Percentiles rank a stretch among this genome's conserved stretches.
Conservation (phyloP, 2,888 invertebrate genomes). For the Tipula helvola region DNA sequence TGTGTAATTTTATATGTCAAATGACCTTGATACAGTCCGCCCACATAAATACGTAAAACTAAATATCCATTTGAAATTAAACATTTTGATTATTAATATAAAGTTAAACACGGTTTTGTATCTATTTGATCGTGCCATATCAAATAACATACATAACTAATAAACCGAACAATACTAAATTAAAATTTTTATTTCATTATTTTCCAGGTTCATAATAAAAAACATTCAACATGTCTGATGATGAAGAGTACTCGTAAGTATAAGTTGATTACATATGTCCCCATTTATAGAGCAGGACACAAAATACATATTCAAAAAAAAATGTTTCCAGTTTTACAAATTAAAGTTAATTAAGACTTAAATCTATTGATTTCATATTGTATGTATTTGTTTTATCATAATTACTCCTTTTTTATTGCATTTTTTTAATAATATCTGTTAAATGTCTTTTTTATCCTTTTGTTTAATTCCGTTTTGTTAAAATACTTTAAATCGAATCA, state of each 20-base stretch:
- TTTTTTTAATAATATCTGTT: constrained; percentile 35
- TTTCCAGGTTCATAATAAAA: constrained; percentile 45
- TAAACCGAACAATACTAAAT: background rate
- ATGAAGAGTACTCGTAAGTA: constrained; percentile 93
- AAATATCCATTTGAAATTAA: background rate
- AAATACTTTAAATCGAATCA: constrained; percentile 27
- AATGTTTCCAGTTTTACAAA: constrained; percentile 18
- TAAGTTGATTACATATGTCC: constrained; percentile 5
- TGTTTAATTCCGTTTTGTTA: constrained; percentile 35
- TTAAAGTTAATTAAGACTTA: constrained; percentile 14
- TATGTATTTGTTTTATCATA: constrained; percentile 22
- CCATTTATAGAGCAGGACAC: background rate
- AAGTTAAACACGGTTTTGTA: too few relatives aligned
- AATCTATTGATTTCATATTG: constrained; percentile 22
- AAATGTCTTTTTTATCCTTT: constrained; percentile 37
- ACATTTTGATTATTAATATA: too few relatives aligned
- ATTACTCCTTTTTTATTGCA: constrained; percentile 18
- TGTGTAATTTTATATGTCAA: background rate
- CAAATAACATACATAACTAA: background rate
- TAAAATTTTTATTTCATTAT: constrained; percentile 22
- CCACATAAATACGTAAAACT: background rate
- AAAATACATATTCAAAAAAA: background rate
- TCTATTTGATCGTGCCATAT: background rate
- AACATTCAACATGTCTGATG: constrained; percentile 79
- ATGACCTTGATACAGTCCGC: background rate